Conservation (phyloP, 2,888 invertebrate species). For the Melieria omissa region DNA sequence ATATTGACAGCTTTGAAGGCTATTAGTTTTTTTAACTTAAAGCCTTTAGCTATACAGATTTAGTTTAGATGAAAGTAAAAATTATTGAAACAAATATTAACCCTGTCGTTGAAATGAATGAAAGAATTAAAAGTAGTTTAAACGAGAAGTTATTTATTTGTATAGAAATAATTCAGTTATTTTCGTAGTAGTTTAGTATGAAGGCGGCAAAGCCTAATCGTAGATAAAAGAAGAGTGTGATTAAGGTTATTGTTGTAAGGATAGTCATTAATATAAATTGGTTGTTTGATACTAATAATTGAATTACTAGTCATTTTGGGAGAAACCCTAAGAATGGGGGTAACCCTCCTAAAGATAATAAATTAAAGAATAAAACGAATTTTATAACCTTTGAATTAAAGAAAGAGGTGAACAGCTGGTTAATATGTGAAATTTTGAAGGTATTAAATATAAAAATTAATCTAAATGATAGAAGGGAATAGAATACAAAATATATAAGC, state of each 20-base stretch:
- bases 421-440: not conserved
- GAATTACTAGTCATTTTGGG: too few species aligned
- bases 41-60: slow-evolving; percentile 63
- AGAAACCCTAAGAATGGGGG: slow-evolving; percentile 62
- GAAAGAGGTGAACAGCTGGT: slow-evolving; percentile 21
- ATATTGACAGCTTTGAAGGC: slow-evolving; percentile 74
- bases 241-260: slow-evolving; percentile 69
- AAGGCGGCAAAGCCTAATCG: slow-evolving; percentile 69
- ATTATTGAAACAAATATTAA: slow-evolving; percentile 54
- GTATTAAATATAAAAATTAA: slow-evolving; percentile 16
- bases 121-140: slow-evolving; percentile 49
- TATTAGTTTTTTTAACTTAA: slow-evolving; percentile 74
- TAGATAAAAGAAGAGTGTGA: slow-evolving; percentile 71
- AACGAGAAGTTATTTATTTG: slow-evolving; percentile 61
- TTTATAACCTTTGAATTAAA: slow-evolving; percentile 65
- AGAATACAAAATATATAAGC: slow-evolving; percentile 49
- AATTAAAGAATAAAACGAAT: slow-evolving; percentile 69
- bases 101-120: slow-evolving; percentile 55
- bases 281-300: slow-evolving; percentile 34
- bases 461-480: slow-evolving; percentile 32
- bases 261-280: slow-evolving; percentile 66
- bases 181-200: slow-evolving; percentile 68
- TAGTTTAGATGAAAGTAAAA: slow-evolving; percentile 30
- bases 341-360: slow-evolving; percentile 71
- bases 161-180: slow-evolving; percentile 65